Evolutionary conservation across 2,888 invertebrate species (phyloP), one percentile per base, ranked within the genome.

Genomic region (Brachyopa scutellaris): DNA sequence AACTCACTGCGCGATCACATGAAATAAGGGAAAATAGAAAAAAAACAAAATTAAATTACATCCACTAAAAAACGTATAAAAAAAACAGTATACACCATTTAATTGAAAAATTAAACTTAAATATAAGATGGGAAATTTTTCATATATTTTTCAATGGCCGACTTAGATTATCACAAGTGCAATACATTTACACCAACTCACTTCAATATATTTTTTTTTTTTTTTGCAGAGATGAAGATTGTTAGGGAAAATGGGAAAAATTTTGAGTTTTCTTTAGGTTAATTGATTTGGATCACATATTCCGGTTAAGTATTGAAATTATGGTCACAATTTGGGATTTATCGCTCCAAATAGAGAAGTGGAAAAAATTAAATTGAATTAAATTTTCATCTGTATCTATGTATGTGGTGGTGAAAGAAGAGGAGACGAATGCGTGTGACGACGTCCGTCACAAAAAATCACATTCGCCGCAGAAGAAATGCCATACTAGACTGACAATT

Each of bases 131-230:
- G 55, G 36, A 23, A 55, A 38, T 53, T 47, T 73, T 57, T 72
- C 23, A n/a, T 11, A 5, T 36, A 7, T 23, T n/a, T 26, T 62
- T 55, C 62, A 79, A 79, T 73, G 73, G 73, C 73, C 62, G 67
- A 67, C 72, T 53, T 78, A 40, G 42, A 42, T 13, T 36, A 70
- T 42, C 55, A 78, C 64, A 47, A 66, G 53, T 61, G 51, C 64
- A 72, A 64, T 42, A 38, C 53, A 53, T 36, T 47, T 36, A 72
- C 51, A 72, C 53, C 61, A 57, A 78, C 73, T 79, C 79, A 79
- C 73, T 73, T 73, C 23, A 21, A 73, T 26, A 26, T 26, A 79
- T 73, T 73, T 73, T 55, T 15, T 51, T 61, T 53, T 42, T 11
- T n/a, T 55, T 49, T 49, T 45, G 7, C 9, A 17, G 47, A 11